Evolutionary conservation across 2,888 invertebrate species (phyloP).

Genomic region (Nipponacmea schrenckii): DNA sequence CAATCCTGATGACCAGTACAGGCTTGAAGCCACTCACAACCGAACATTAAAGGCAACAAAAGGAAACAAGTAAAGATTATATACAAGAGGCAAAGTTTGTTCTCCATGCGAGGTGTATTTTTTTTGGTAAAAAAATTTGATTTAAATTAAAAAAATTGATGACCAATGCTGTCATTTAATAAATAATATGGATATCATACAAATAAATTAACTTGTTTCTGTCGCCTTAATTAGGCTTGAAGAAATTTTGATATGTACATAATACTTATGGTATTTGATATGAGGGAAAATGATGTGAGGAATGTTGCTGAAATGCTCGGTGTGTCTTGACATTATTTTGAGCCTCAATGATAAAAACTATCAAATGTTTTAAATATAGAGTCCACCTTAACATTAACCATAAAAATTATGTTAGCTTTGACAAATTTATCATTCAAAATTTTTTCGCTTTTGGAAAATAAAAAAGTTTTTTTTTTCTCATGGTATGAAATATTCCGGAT

Average conservation of each 20-base stretch:
- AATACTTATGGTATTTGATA: neutral
- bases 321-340: conserved; percentile 1
- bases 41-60: conserved; percentile 18
- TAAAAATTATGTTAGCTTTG: neutral
- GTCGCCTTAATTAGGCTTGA: neutral
- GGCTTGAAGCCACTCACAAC: conserved; percentile 10
- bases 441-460: conserved; percentile 5
- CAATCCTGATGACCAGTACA: conserved; percentile 44
- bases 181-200: too few species aligned
- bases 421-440: neutral
- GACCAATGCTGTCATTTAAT: too few species aligned
- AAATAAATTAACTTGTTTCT: too few species aligned
- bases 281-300: neutral
- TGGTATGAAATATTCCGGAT: conserved; percentile 60
- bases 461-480: conserved; percentile 33
- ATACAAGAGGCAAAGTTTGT: conserved; percentile 13
- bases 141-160: neutral
- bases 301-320: conserved; percentile 8
- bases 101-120: neutral
- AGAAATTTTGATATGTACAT: conserved; percentile 8
- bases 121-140: neutral
- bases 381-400: conserved; percentile 5
- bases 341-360: neutral
- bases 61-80: conserved; percentile 11
- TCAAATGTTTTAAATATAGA: neutral